These are phyloP conservation scores for Thecocarcelia acutangulata DNA, from an alignment of 2,888 invertebrate species.

Conservation along the genomic window DNA sequence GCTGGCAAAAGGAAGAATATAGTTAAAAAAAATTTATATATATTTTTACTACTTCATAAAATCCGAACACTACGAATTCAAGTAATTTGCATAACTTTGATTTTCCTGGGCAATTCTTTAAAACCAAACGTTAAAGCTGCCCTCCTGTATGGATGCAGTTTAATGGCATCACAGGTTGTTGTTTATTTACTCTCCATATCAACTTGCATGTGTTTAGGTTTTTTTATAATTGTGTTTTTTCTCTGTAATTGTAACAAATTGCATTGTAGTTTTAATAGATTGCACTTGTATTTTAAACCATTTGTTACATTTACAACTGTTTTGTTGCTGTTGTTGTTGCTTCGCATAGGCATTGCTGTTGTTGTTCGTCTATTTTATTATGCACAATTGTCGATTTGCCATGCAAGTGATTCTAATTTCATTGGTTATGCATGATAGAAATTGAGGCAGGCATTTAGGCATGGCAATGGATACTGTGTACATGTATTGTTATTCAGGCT, in stretches of 20 bases:
- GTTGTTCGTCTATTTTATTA: conserved; percentile 46
- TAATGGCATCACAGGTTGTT: conserved; percentile 41
- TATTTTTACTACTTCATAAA: too few relatives aligned
- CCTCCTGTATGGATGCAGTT: conserved; percentile 20
- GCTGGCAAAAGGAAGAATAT: too few relatives aligned
- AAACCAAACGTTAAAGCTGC: neutral
- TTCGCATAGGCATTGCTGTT: neutral
- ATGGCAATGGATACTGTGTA: conserved; percentile 37
- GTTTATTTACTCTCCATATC: conserved; percentile 44
- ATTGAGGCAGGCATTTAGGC: conserved; percentile 51
- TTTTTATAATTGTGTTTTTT: conserved; percentile 28
- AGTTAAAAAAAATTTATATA: too few relatives aligned
- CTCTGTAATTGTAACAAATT: conserved; percentile 56
- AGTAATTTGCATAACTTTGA: too few relatives aligned
- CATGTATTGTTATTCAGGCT: conserved; percentile 16
- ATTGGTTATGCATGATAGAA: conserved; percentile 68
- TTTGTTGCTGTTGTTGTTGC: conserved; percentile 17
- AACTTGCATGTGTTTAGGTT: neutral
- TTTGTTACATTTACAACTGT: conserved; percentile 50
- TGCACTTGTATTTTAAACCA: conserved; percentile 56
- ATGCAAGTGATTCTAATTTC: conserved; percentile 66
- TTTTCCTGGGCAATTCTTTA: too few relatives aligned
- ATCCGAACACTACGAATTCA: too few relatives aligned
- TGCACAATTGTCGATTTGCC: conserved; percentile 59
- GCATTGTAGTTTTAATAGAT: conserved; percentile 58